Conservation (phyloP, 1,140 invertebrate species). For the Gonatopus flavifemur region DNA sequence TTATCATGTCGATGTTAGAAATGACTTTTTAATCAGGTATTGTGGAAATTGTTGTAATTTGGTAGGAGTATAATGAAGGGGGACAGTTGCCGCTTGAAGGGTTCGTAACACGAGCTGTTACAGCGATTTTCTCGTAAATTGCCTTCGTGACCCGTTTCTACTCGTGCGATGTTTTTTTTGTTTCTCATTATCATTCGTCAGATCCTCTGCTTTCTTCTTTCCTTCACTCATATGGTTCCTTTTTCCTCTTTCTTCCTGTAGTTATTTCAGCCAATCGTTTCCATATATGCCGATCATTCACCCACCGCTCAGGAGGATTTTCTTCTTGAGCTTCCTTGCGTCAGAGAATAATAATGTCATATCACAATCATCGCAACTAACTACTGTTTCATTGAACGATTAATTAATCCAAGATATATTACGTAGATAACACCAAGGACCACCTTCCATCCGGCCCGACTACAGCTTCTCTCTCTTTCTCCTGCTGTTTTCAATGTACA, state of each 20-base stretch:
- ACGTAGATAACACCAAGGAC: conserved; percentile 38
- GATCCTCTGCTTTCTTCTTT: conserved; percentile 2
- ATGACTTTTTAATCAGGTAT: too few relatives aligned
- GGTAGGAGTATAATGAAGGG: too few relatives aligned
- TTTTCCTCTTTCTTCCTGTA: conserved; percentile 7
- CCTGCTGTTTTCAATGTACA: too few relatives aligned
- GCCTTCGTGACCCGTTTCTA: conserved; percentile 25
- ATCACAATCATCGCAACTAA: conserved; percentile 54
- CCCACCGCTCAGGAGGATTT: conserved; percentile 8
- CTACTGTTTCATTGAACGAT: conserved; percentile 56
- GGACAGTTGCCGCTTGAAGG: too few relatives aligned
- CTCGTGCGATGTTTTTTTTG: background rate
- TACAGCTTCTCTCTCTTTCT: too few relatives aligned
- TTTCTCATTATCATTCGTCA: background rate
- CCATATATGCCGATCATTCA: conserved; percentile 7
- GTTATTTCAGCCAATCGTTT: background rate
- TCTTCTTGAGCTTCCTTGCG: conserved; percentile 7
- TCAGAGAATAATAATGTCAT: conserved; percentile 47
- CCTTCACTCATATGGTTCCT: conserved; percentile 12
- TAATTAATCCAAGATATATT: conserved; percentile 52
- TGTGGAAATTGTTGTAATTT: too few relatives aligned
- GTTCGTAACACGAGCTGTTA: too few relatives aligned
- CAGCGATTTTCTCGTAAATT: conserved; percentile 43
- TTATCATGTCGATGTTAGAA: too few relatives aligned
- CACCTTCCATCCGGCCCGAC: conserved; percentile 3